Evolutionary conservation across 2,113 vertebrate species (phyloP).

Genomic region (Hydrolagus affinis): DNA sequence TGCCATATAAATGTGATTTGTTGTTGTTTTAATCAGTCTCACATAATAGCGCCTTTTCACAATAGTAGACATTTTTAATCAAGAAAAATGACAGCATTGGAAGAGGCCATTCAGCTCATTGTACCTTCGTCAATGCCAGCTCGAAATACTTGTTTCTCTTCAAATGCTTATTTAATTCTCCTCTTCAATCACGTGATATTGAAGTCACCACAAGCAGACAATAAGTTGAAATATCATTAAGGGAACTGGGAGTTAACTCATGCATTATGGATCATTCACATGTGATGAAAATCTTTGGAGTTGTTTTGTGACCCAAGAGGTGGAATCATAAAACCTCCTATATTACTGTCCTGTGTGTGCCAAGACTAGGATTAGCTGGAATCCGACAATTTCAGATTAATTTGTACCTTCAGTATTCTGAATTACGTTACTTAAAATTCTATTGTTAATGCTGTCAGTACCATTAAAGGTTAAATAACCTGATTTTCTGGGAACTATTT

Average conservation of each 20-base stretch:
- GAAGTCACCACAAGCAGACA: not conserved
- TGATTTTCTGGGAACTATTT: conserved; percentile 19
- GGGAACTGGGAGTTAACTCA: not conserved
- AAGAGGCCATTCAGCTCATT: too few species aligned
- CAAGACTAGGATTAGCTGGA: not conserved
- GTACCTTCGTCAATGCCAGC: too few species aligned
- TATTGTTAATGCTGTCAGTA: not conserved
- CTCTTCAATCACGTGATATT: too few species aligned
- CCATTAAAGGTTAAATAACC: conserved; percentile 1
- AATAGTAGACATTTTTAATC: too few species aligned
- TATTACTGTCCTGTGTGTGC: not conserved
- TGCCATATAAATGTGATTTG: too few species aligned
- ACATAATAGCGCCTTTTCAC: too few species aligned
- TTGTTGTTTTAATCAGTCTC: too few species aligned
- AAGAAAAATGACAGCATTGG: too few species aligned
- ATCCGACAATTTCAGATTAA: not conserved
- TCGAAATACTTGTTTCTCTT: too few species aligned
- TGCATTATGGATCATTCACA: not conserved
- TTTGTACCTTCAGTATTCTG: not conserved
- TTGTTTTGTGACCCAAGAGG: not conserved
- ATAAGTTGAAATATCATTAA: not conserved
- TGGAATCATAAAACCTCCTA: not conserved
- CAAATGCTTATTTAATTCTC: too few species aligned
- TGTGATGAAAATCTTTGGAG: not conserved
- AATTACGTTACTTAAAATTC: conserved; percentile 12